These are phyloP conservation scores for Euphysa ruthae DNA, from an alignment of 30 jellyfish, hydroid and myxozoan species.

Conservation along the genomic window DNA sequence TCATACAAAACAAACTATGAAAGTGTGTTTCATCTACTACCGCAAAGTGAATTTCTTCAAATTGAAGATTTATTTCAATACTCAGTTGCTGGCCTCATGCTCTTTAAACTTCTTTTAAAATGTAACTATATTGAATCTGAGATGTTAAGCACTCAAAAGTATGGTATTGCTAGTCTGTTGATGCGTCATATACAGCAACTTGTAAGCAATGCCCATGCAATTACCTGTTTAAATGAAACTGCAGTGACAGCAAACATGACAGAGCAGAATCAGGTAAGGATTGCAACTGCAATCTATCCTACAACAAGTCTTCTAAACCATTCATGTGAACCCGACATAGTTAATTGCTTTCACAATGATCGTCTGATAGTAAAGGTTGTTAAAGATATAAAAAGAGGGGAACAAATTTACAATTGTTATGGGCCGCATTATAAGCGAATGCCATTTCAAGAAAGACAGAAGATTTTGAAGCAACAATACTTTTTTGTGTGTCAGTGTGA, in stretches of 20 bases:
- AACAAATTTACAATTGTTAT: constrained; percentile 61
- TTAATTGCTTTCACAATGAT: constrained; percentile 34
- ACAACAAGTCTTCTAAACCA: constrained; percentile 65
- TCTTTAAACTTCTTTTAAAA: constrained; percentile 13
- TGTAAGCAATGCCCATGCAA: constrained; percentile 74
- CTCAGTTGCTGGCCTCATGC: constrained; percentile 35
- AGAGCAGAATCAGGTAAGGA: constrained; percentile 43
- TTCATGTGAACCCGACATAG: constrained; percentile 74
- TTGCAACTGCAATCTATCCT: constrained; percentile 77
- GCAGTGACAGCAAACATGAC: constrained; percentile 11
- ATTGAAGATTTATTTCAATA: constrained; percentile 41
- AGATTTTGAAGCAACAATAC: constrained; percentile 34
- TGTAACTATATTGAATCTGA: constrained; percentile 11
- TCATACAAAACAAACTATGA: constrained; percentile 11
- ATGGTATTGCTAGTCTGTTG: constrained; percentile 38
- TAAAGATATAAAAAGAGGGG: constrained; percentile 39
- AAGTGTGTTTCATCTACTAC: constrained; percentile 33
- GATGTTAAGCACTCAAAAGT: not conserved
- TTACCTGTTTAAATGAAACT: constrained; percentile 28
- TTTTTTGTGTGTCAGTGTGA: constrained; percentile 51
- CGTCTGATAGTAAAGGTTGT: constrained; percentile 35
- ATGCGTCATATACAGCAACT: constrained; percentile 68
- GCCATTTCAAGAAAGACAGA: constrained; percentile 45
- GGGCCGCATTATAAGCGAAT: constrained; percentile 76
- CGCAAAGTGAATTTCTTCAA: constrained; percentile 31